Evolutionary conservation across 2,113 vertebrate species (phyloP), one percentile per base, ranked within the genome.

Genomic region (Amphiprion ocellaris): DNA sequence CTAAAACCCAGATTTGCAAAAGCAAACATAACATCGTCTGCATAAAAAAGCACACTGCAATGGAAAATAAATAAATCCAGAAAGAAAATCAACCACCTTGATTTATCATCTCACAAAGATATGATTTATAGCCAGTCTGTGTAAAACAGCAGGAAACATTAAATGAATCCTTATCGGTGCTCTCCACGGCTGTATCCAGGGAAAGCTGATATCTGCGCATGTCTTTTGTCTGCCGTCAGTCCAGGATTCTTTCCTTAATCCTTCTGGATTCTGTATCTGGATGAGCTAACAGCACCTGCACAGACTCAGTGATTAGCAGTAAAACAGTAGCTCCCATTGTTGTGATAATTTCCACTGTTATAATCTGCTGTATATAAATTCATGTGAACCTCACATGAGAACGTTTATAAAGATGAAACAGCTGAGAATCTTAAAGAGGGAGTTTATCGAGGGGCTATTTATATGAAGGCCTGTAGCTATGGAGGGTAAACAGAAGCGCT

Each of bases 401-500:
- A 28, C 64, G 60, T 81, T 73, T 69, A 59, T 58, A 70, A 37
- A 58, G 59, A 74, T 19, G 52, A 71, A 72, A 77, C 75, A 83
- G 83, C 69, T 77, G 81, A 75, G 70, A 80, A 70, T 80, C 28
- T 52, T 26, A 60, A 85, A 59, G 86, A 70, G 53, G 68, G 50
- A 66, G 79, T 79, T 81, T 46, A 75, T 50, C 66, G 37, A 54
- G 62, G 52, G 67, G 79, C 78, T 83, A 68, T 89, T 83, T 81
- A 75, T 85, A 85, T 16, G n/a, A 69, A 65, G n/a, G 46, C 77
- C 56, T 46, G 59, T 67, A 69, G 70, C 72, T 59, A 73, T 81
- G 82, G 53, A 9, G 65, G n/a, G 47, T 61, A 73, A 90, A 74
- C 52, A 85, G 55, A 83, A 52, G 24, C 41, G 26, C 15, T 71